Conservation (phyloP, 2,888 invertebrate species). For the Machimus rusticus region DNA sequence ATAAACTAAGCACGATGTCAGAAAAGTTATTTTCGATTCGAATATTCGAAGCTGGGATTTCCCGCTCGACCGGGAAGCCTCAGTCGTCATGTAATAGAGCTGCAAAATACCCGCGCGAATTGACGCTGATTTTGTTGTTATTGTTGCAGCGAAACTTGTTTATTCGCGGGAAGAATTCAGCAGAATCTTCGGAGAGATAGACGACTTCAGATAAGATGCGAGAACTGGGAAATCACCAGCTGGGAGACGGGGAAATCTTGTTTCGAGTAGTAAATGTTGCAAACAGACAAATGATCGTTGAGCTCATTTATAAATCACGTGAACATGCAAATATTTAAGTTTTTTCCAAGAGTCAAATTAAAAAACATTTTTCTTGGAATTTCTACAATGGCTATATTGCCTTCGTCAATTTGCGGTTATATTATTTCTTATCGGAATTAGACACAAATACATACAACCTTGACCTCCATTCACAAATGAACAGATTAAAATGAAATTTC, state of each 20-base stretch:
- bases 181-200: not conserved
- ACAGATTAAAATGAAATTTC: not conserved
- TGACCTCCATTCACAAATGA: not conserved
- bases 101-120: not conserved
- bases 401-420: not conserved
- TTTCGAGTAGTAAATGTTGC: not conserved
- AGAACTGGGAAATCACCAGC: not conserved
- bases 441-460: not conserved
- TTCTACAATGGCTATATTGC: not conserved
- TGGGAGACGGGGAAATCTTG: not conserved
- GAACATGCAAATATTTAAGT: not conserved
- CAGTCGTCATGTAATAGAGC: not conserved
- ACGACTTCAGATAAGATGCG: not conserved
- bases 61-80: not conserved
- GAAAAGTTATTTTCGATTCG: not conserved
- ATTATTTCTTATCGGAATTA: not conserved
- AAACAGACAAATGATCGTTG: not conserved
- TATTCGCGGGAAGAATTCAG: not conserved
- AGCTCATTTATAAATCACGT: not conserved
- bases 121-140: not conserved
- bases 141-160: not conserved
- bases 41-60: not conserved
- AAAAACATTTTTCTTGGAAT: not conserved
- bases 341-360: not conserved
- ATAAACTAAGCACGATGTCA: not conserved